phyloP scores from a whole-genome alignment of 2,113 vertebrate genomes.

The Accipiter cooperii region DNA sequence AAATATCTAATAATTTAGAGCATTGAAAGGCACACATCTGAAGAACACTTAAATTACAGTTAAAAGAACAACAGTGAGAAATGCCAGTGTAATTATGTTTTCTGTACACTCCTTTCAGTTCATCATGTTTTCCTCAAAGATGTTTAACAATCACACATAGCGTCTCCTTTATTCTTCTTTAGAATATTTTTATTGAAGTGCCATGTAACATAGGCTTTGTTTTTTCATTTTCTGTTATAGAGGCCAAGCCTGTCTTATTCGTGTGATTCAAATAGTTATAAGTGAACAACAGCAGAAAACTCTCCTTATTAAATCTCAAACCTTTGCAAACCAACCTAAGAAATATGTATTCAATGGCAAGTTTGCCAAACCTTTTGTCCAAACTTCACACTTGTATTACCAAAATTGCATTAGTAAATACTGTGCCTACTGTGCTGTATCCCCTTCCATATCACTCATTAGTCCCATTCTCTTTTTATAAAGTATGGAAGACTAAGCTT shows the following conservation, averaged over 20 bases:
- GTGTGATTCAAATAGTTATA: not conserved
- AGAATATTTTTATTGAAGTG: not conserved
- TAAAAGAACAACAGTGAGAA: not conserved
- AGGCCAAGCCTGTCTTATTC: not conserved
- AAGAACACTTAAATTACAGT: not conserved
- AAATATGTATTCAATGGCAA: not conserved
- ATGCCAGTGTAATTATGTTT: not conserved
- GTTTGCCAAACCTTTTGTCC: not conserved
- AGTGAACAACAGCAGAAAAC: not conserved
- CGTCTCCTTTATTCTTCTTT: not conserved
- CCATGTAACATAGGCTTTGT: not conserved
- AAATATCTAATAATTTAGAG: not conserved
- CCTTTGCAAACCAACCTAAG: not conserved
- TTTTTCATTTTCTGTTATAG: not conserved
- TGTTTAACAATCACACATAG: not conserved
- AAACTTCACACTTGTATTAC: not conserved
- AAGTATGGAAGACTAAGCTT: not conserved
- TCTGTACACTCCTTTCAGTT: not conserved
- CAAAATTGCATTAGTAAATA: not conserved
- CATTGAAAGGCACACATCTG: not conserved
- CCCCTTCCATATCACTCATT: not conserved
- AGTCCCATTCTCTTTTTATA: not conserved
- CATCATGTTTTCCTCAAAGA: not conserved
- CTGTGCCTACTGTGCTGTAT: not conserved
- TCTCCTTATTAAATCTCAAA: not conserved